Conservation (phyloP, 2,888 invertebrate genomes). For the Agapetus fuscipes region DNA sequence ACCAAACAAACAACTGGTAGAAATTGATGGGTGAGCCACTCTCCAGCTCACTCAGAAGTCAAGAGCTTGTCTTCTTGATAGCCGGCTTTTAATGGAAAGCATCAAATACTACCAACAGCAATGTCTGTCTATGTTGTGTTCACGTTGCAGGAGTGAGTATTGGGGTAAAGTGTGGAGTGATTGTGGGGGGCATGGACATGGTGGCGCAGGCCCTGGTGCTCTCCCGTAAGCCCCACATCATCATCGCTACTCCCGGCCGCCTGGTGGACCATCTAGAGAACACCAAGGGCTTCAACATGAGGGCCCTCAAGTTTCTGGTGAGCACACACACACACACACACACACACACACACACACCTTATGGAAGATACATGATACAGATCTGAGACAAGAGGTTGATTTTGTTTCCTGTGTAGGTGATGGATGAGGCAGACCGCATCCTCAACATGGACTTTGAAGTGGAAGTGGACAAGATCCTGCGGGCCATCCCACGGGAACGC, state of each 20-base stretch:
- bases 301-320: constrained; percentile 79
- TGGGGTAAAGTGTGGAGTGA: constrained; percentile 90
- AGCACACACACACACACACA: no score
- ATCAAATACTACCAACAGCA: no score
- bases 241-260: constrained; percentile 94
- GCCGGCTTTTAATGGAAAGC: no score
- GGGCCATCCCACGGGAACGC: constrained; percentile 81
- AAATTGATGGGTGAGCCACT: no score
- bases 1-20: no score
- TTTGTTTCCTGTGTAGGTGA: constrained; percentile 50
- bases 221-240: constrained; percentile 93
- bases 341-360: no score
- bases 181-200: constrained; percentile 99
- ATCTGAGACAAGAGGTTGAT: no score
- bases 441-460: constrained; percentile 98
- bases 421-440: constrained; percentile 99
- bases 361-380: no score
- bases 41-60: no score
- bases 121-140: no score
- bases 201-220: constrained; percentile 83
- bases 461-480: constrained; percentile 93
- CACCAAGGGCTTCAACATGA: constrained; percentile 93
- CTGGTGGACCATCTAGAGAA: constrained; percentile 95
- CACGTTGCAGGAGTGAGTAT: constrained; percentile 67
- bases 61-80: no score